A percentile compares a stretch with the other conserved stretches of the same genome.
Conservation (phyloP, 2,797 vertebrate species). For the Smutsia gigantea region DNA sequence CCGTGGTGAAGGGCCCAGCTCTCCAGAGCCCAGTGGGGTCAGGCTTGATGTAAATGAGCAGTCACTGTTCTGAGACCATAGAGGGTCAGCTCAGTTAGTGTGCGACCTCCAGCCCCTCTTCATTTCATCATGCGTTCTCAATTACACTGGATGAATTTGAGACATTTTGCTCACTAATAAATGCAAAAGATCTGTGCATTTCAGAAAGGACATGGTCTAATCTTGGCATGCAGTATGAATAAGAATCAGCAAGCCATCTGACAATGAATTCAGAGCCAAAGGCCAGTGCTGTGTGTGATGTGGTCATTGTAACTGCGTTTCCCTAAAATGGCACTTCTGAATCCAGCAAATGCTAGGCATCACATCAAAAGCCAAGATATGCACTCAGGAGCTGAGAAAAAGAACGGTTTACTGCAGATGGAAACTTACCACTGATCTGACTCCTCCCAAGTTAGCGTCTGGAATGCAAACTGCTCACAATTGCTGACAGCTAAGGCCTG, state of each 20-base stretch:
- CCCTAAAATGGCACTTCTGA: background rate
- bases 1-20: background rate
- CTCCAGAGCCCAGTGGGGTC: background rate
- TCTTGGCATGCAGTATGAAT: background rate
- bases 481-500: background rate
- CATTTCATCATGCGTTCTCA: background rate
- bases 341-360: background rate
- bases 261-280: background rate
- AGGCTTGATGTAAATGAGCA: background rate
- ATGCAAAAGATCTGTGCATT: background rate
- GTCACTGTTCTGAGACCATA: background rate
- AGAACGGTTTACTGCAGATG: background rate
- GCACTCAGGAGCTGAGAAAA: background rate
- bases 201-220: background rate
- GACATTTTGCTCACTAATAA: constrained; percentile 12
- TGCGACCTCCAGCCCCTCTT: background rate
- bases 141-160: background rate
- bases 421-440: background rate
- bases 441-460: background rate
- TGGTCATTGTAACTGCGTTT: background rate
- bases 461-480: background rate
- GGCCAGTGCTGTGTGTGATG: accelerated
- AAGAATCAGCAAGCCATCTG: background rate
- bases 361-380: background rate
- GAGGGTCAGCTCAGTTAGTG: background rate